Percentiles rank a stretch among this genome's conserved stretches.
Evolutionary conservation across 2,888 invertebrate genomes (phyloP).

Genomic region (Apotomis betuletana): DNA sequence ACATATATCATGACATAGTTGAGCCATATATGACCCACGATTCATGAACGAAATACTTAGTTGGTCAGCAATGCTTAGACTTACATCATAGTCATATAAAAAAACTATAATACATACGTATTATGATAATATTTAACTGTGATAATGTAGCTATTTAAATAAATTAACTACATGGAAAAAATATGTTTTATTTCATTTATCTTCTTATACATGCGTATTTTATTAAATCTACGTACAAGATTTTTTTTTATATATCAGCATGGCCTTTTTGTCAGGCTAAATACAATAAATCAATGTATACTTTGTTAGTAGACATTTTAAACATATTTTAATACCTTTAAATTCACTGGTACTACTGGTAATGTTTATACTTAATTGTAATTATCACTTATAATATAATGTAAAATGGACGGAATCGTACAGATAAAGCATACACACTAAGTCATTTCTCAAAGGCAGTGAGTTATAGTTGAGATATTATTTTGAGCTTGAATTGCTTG

Average conservation of each 20-base stretch:
- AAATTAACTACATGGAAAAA: no score
- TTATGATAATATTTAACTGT: no score
- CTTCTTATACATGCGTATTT: no score
- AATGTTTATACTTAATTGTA: conserved; percentile 14
- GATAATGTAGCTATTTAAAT: no score
- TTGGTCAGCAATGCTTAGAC: no score
- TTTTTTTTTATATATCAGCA: not conserved
- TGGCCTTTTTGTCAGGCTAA: conserved; percentile 1
- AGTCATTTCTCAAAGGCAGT: conserved; percentile 36
- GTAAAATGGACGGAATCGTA: conserved; percentile 29
- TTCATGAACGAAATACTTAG: not conserved
- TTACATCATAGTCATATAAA: not conserved
- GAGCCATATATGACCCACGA: not conserved
- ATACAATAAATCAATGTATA: not conserved
- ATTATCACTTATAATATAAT: conserved; percentile 26
- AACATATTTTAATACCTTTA: conserved; percentile 22
- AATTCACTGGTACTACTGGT: conserved; percentile 23
- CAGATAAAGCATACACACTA: conserved; percentile 13
- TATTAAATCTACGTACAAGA: no score
- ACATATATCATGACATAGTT: not conserved
- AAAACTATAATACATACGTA: not conserved
- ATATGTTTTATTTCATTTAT: no score
- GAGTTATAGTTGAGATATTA: conserved; percentile 29
- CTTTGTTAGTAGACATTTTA: conserved; percentile 10
- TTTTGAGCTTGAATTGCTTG: conserved; percentile 29